Evolutionary conservation across 1,140 invertebrate species (phyloP).

Genomic region (Frieseomelitta varia): DNA sequence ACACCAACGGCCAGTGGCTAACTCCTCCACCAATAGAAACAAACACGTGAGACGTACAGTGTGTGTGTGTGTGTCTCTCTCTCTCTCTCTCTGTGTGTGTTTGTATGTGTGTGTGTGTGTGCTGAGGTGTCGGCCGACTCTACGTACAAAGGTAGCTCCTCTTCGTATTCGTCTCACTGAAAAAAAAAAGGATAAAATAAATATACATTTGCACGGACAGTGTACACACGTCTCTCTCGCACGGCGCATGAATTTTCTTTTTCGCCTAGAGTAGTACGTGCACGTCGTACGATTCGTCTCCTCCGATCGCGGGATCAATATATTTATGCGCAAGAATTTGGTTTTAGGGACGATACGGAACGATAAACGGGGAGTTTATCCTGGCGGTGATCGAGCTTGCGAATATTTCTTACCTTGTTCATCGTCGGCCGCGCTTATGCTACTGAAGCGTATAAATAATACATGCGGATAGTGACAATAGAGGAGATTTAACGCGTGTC

Average conservation of each 20-base stretch:
- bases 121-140: not conserved
- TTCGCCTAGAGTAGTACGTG: too few relatives aligned
- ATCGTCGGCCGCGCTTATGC: not conserved
- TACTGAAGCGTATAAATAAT: not conserved
- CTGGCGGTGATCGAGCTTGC: not conserved
- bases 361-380: not conserved
- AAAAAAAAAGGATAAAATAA: not conserved
- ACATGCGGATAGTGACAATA: not conserved
- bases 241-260: not conserved
- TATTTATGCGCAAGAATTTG: not conserved
- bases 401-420: not conserved
- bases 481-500: not conserved
- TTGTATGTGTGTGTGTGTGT: not conserved
- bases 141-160: not conserved
- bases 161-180: not conserved
- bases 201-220: constrained; percentile 1
- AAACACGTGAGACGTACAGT: constrained; percentile 53
- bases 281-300: not conserved
- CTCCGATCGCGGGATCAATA: not conserved
- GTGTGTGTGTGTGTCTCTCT: not conserved
- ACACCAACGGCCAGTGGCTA: constrained; percentile 54
- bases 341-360: not conserved
- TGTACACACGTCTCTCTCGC: not conserved
- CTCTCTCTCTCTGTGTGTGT: too few relatives aligned
- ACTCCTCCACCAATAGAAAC: constrained; percentile 66